Conservation (phyloP, 2,888 invertebrate species). For the Penaeus monodon region DNA sequence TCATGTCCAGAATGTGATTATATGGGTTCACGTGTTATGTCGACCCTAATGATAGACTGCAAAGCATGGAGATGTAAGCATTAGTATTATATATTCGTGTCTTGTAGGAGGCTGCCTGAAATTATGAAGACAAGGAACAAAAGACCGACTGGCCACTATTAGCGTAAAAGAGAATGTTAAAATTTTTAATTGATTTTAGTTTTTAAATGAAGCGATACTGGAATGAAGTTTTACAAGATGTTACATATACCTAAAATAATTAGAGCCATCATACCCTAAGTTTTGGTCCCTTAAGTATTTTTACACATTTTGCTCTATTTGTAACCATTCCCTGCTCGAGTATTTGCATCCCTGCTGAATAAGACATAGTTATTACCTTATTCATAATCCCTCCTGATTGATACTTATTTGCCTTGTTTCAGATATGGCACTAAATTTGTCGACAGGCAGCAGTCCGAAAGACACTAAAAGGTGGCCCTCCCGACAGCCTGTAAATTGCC, state of each 20-base stretch:
- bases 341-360: slow-evolving; percentile 48
- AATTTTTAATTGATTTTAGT: no score
- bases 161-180: no score
- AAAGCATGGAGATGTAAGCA: slow-evolving; percentile 20
- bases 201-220: no score
- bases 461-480: slow-evolving; percentile 65
- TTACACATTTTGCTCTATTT: slow-evolving; percentile 6
- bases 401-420: slow-evolving; percentile 63
- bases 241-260: no score
- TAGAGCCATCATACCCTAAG: background rate
- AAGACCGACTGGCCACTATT: no score
- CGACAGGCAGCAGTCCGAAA: slow-evolving; percentile 63
- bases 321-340: slow-evolving; percentile 26
- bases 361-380: slow-evolving; percentile 46
- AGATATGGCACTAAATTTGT: slow-evolving; percentile 65
- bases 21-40: slow-evolving; percentile 56
- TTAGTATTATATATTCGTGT: slow-evolving; percentile 8
- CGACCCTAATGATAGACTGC: slow-evolving; percentile 22
- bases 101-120: slow-evolving; percentile 31
- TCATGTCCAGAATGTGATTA: slow-evolving; percentile 32
- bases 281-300: slow-evolving; percentile 7
- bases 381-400: slow-evolving; percentile 54
- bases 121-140: background rate
- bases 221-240: no score
- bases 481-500: slow-evolving; percentile 65